Evolutionary conservation across 2,888 invertebrate species (phyloP), one percentile per base, ranked within the genome.

Genomic region (Agrotis exclamationis): DNA sequence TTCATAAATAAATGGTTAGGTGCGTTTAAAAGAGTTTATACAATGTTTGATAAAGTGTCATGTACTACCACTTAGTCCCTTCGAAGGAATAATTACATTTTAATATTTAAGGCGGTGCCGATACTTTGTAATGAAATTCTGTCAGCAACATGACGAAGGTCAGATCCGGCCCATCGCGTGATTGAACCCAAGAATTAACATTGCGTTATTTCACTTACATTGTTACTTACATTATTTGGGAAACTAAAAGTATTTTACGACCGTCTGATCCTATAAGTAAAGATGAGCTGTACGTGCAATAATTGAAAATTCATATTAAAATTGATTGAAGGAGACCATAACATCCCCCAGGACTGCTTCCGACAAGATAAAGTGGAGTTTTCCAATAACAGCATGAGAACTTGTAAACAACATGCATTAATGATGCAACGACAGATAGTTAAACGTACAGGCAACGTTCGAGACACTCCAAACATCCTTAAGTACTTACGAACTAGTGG

Each of bases 381-480:
- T 83, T 77, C 79, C 74, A 75, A 84, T 83, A 84, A 79, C 73
- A 77, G 54, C 76, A 58, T 74, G 70, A 75, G 75, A 84, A 83
- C 80, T 84, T 73, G 81, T 82, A 79, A 84, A 84, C 80, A 84
- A 80, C 76, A 66, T 79, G 79, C 83, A 83, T 83, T 81, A 84
- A 79, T 79, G 81, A 83, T 84, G 84, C 84, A 83, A 71, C 75
- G 72, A 68, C 74, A 70, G 65, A 76, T 80, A 82, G 74, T 80
- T 80, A 80, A 78, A 76, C 72, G 48, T 64, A 67, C 58, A 60
- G 56, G 57, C 74, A 69, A 71, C 73, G 68, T 76, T 71, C 72
- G 60, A 79, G 72, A 75, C 63, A 76, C 83, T 82, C 65, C 70
- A 76, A 84, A 84, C 75, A 78, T 75, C 70, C 79, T 62, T 74